phyloP scores from a whole-genome alignment of 2,797 vertebrate genomes.

The Siniperca obscura region DNA sequence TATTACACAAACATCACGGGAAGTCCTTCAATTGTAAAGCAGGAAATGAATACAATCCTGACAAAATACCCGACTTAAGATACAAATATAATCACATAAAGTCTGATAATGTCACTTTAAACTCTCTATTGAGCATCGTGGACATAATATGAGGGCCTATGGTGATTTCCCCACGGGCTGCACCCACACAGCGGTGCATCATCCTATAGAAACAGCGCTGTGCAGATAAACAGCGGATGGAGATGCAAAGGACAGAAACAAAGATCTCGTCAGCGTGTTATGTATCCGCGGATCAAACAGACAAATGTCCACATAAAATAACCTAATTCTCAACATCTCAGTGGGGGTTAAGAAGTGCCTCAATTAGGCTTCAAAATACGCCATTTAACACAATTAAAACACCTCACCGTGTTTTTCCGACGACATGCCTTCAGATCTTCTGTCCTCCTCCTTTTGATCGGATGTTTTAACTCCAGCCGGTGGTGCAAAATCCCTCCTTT shows the following conservation, averaged over 20 bases:
- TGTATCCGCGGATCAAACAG: neutral
- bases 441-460: slow-evolving; percentile 55
- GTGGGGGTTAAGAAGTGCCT: neutral
- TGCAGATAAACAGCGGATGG: slow-evolving; percentile 46
- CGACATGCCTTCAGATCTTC: slow-evolving; percentile 80
- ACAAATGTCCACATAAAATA: no score
- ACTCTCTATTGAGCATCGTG: neutral
- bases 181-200: slow-evolving; percentile 73
- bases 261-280: slow-evolving; percentile 1
- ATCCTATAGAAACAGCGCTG: slow-evolving; percentile 44
- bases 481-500: slow-evolving; percentile 48
- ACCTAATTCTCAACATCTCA: neutral
- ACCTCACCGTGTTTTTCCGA: slow-evolving; percentile 87
- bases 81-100: neutral
- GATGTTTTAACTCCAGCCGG: slow-evolving; percentile 56
- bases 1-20: neutral
- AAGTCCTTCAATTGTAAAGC: neutral
- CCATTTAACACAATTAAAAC: slow-evolving; percentile 12
- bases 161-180: slow-evolving; percentile 45
- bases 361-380: slow-evolving; percentile 18
- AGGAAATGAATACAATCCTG: neutral
- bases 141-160: slow-evolving; percentile 38
- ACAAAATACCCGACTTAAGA: neutral
- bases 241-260: slow-evolving; percentile 44
- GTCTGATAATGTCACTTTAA: slow-evolving; percentile 26